phyloP scores from a whole-genome alignment of 2,797 vertebrate species.

The Sphaeramia orbicularis region DNA sequence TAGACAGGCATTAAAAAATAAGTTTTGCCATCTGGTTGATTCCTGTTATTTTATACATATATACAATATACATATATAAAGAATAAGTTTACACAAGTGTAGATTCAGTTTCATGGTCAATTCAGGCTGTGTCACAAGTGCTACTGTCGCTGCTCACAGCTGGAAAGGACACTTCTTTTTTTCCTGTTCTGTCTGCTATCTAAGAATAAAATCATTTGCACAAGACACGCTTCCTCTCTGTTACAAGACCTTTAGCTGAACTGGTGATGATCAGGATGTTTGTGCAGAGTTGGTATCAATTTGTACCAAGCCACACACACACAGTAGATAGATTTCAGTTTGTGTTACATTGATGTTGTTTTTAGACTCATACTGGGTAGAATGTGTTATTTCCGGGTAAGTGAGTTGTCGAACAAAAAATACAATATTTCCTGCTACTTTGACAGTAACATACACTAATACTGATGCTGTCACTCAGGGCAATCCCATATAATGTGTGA shows the following conservation, averaged over 20 bases:
- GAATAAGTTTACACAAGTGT: conserved; percentile 41
- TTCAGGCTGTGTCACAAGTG: conserved; percentile 11
- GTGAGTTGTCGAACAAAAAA: too few relatives aligned
- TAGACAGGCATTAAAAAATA: conserved; percentile 11
- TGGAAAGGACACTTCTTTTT: conserved; percentile 14
- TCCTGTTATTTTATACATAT: conserved; percentile 48
- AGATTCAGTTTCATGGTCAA: conserved; percentile 26
- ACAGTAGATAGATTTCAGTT: too few relatives aligned
- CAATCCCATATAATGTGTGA: too few relatives aligned
- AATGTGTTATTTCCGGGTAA: too few relatives aligned
- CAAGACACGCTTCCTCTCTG: conserved; percentile 27
- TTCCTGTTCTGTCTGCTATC: conserved; percentile 60
- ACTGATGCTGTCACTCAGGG: too few relatives aligned
- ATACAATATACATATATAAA: too few relatives aligned
- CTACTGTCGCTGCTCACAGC: background rate
- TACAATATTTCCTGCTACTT: too few relatives aligned
- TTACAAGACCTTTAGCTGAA: conserved; percentile 5
- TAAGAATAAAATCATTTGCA: conserved; percentile 76
- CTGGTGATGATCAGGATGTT: conserved; percentile 7
- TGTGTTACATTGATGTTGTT: too few relatives aligned
- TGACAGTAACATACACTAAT: too few relatives aligned
- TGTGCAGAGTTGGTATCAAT: too few relatives aligned
- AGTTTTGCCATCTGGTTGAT: conserved; percentile 14
- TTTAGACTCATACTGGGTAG: too few relatives aligned
- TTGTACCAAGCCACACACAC: too few relatives aligned